phyloP scores from a whole-genome alignment of 2,888 invertebrate species.

The Aleiodes leptofemur region DNA sequence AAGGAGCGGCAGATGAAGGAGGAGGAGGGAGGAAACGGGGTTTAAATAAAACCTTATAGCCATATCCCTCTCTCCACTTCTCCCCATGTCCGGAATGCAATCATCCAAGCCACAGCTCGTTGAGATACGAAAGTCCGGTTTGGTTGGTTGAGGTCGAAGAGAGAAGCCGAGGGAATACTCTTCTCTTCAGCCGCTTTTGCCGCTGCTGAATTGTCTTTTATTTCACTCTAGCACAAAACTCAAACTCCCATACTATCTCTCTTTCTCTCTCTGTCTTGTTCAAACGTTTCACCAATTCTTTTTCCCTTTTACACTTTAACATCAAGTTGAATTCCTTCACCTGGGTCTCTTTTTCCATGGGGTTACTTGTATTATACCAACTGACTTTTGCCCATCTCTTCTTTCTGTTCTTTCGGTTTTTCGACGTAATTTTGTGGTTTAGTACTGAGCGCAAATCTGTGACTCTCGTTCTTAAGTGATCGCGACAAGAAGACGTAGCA shows the following conservation, averaged over 20 bases:
- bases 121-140: conserved; percentile 59
- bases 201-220: conserved; percentile 28
- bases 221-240: conserved; percentile 28
- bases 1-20: too few species aligned
- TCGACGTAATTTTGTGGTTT: conserved; percentile 56
- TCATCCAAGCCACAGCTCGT: conserved; percentile 58
- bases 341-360: conserved; percentile 26
- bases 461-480: conserved; percentile 53
- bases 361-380: conserved; percentile 5
- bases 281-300: conserved; percentile 47
- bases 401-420: conserved; percentile 44
- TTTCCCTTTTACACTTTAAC: conserved; percentile 48
- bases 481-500: conserved; percentile 55
- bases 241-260: background rate
- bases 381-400: conserved; percentile 32
- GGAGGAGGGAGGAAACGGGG: conserved; percentile 7
- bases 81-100: conserved; percentile 59
- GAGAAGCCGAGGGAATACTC: conserved; percentile 50
- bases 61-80: conserved; percentile 41
- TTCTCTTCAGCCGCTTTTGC: conserved; percentile 22
- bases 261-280: conserved; percentile 6
- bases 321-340: conserved; percentile 51
- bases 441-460: conserved; percentile 51
- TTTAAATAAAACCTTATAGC: conserved; percentile 56
- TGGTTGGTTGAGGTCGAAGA: conserved; percentile 55